phyloP scores from a whole-genome alignment of 2,797 vertebrate species.

The Pseudochirops cupreus region DNA sequence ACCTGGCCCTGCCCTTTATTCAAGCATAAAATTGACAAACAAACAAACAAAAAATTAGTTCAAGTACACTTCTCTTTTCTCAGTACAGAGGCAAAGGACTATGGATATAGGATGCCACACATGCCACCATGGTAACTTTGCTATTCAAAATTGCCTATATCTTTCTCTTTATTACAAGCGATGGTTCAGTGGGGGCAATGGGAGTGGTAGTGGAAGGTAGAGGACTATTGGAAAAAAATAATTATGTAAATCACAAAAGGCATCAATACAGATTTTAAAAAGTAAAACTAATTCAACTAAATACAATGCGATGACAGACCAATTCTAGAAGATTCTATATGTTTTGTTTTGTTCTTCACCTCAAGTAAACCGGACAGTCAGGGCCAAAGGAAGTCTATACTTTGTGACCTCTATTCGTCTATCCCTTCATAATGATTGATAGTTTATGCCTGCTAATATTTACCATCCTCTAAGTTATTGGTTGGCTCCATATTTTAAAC shows the following conservation, averaged over 20 bases:
- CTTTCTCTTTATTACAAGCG: neutral
- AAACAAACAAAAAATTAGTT: neutral
- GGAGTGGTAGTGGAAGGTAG: neutral
- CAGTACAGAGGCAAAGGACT: neutral
- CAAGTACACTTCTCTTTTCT: neutral
- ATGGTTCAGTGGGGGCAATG: neutral
- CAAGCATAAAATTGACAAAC: neutral
- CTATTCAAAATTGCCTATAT: neutral
- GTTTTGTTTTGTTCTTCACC: neutral
- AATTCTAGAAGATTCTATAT: neutral
- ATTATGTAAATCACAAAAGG: neutral
- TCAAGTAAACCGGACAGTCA: neutral
- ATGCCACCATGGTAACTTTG: neutral
- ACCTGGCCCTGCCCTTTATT: neutral
- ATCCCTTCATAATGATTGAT: neutral
- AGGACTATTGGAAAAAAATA: neutral
- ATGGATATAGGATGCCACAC: neutral
- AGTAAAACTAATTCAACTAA: neutral
- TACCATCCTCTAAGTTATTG: constrained; percentile 21
- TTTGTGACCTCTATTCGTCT: constrained; percentile 36
- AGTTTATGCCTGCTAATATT: neutral
- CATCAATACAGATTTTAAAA: neutral
- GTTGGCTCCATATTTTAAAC: constrained; percentile 17
- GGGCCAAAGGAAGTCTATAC: constrained; percentile 1
- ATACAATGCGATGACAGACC: neutral